These are phyloP conservation scores for Genyomyrus donnyi DNA, from an alignment of 2,113 vertebrate genomes.

Conservation along the genomic window DNA sequence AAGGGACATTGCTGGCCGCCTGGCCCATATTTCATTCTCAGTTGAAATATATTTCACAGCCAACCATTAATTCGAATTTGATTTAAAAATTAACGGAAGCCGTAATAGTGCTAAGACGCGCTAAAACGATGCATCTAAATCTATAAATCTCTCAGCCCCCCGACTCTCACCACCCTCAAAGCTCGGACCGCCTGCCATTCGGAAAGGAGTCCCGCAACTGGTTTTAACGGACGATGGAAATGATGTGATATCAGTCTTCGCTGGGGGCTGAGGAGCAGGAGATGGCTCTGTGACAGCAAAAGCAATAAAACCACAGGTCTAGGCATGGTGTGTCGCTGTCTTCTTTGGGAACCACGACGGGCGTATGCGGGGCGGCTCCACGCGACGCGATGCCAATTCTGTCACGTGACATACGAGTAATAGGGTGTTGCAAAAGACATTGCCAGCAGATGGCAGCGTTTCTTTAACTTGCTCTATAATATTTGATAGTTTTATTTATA, in stretches of 20 bases:
- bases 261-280: constrained; percentile 14
- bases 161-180: background rate
- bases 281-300: constrained; percentile 59
- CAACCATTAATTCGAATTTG: background rate
- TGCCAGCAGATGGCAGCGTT: constrained; percentile 48
- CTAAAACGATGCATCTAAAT: constrained; percentile 24
- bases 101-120: constrained; percentile 39
- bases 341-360: background rate
- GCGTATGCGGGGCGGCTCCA: background rate
- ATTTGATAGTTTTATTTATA: background rate
- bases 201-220: constrained; percentile 36
- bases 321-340: constrained; percentile 12
- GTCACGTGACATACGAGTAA: background rate
- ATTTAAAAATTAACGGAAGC: constrained; percentile 36
- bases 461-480: constrained; percentile 17
- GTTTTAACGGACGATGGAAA: constrained; percentile 24
- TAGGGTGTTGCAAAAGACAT: background rate
- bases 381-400: background rate
- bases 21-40: constrained; percentile 20
- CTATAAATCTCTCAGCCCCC: constrained; percentile 32
- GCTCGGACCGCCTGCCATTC: constrained; percentile 32
- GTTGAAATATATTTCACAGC: constrained; percentile 21
- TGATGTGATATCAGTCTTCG: background rate
- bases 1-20: background rate
- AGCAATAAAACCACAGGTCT: constrained; percentile 61